These are phyloP conservation scores for Rhorus exstirpatorius DNA, from an alignment of 2,888 invertebrate species.

Conservation along the genomic window DNA sequence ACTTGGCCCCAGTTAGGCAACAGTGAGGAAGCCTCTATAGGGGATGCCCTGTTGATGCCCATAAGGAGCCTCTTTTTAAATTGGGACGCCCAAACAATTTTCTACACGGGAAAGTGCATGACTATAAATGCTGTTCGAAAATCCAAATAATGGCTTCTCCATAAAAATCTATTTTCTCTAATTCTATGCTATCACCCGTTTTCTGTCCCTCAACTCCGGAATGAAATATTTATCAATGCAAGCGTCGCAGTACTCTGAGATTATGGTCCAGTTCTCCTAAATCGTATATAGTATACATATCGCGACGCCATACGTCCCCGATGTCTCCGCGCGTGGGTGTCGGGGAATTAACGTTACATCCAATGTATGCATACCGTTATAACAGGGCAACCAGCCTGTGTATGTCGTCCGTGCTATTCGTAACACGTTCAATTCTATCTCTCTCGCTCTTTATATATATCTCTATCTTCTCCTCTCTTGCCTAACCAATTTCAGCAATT, in stretches of 20 bases:
- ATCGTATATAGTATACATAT: conserved; percentile 49
- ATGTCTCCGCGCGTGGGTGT: conserved; percentile 40
- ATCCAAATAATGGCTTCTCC: not conserved
- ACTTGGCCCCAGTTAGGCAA: too few relatives aligned
- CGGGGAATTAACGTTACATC: conserved; percentile 42
- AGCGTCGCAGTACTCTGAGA: conserved; percentile 41
- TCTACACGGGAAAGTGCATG: too few relatives aligned
- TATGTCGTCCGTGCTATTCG: conserved; percentile 19
- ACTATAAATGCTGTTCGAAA: not conserved
- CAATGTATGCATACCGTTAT: not conserved
- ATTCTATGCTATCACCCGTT: conserved; percentile 27
- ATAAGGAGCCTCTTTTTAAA: too few relatives aligned
- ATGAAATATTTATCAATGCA: conserved; percentile 63
- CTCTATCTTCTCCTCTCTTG: not conserved
- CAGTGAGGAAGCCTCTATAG: too few relatives aligned
- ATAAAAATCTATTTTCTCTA: not conserved
- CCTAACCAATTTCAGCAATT: conserved; percentile 79
- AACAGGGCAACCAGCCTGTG: conserved; percentile 13
- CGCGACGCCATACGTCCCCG: conserved; percentile 48
- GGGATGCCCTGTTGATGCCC: too few relatives aligned
- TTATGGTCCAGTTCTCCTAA: conserved; percentile 57
- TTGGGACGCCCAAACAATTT: too few relatives aligned
- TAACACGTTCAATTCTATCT: conserved; percentile 27
- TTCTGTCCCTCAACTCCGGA: conserved; percentile 37
- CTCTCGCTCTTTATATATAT: not conserved